Evolutionary conservation across 2,888 invertebrate genomes (phyloP), one percentile per base, ranked within the genome.

Genomic region (Leistus spinibarbis): DNA sequence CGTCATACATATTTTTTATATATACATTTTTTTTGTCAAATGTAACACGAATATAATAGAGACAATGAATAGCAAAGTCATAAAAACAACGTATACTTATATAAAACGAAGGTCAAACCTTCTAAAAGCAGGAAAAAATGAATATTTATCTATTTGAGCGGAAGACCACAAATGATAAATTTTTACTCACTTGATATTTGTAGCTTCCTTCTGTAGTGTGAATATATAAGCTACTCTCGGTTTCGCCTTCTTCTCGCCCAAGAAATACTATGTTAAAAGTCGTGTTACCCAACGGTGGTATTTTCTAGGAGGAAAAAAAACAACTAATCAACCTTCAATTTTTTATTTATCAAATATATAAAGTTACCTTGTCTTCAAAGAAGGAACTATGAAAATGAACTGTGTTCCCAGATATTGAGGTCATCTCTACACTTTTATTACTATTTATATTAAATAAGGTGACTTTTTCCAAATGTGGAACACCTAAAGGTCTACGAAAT

Each of bases 331-430:
- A 68, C 22, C 19, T 40, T 74, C n/a, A 56, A 10, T 23, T 17
- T 24, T 66, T 66, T 27, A 54, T 72, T 24, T 56, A 22, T 16
- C 56, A 13, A 66, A 40, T 10, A 10, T 4, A 40, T 4, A 24
- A 40, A 40, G 13, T 40, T 85, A 97, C 97, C 91, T 97, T 97
- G 82, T 96, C 92, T 83, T 96, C 94, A 86, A 98, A 98, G 89
- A 98, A 98, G 79, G 98, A 97, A 82, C 97, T 97, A 86, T 98
- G 97, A 89, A 98, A 98, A 88, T 97, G 95, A 53, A 95, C 93
- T 80, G 96, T 96, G 86, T 93, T 95, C 82, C 97, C 97, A 79
- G 97, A 96, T 83, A 98, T 96, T 79, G 97, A 97, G 84, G 95
- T 93, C 84, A 98, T 91, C 85, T 96, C 95, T 83, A 98, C 91